These are phyloP conservation scores for Mirza zaza DNA, from an alignment of 2,113 vertebrate species.

Conservation along the genomic window DNA sequence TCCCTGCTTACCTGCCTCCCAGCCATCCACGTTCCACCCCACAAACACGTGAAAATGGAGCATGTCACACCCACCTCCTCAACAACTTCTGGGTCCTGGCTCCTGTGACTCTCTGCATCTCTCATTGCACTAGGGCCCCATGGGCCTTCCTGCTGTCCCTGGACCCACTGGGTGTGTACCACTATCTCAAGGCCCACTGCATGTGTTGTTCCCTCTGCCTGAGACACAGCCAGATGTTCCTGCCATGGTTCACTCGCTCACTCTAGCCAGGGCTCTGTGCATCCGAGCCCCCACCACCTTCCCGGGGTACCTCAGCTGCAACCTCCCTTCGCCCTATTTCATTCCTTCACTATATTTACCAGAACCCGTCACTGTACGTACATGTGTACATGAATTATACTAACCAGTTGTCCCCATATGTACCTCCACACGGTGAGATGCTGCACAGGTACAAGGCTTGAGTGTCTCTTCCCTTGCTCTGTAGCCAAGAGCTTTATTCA, in stretches of 20 bases:
- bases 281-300: neutral
- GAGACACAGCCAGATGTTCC: neutral
- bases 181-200: neutral
- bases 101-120: neutral
- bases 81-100: neutral
- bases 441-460: neutral
- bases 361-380: neutral
- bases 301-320: neutral
- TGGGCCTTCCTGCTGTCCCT: neutral
- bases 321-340: neutral
- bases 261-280: neutral
- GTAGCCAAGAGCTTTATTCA: neutral
- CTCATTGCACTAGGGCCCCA: neutral
- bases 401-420: fast-evolving
- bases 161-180: no score
- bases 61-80: neutral
- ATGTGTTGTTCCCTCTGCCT: neutral
- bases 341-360: neutral
- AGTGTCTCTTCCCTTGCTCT: neutral
- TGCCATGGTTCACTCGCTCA: neutral
- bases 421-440: neutral
- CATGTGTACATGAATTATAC: no score
- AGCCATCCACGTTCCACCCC: neutral
- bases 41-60: neutral
- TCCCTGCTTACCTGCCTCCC: neutral